Percentiles rank a stretch among this genome's conserved stretches.
These are phyloP conservation scores for Yasuhikotakia modesta DNA, from an alignment of 2,797 vertebrate species.

Conservation along the genomic window DNA sequence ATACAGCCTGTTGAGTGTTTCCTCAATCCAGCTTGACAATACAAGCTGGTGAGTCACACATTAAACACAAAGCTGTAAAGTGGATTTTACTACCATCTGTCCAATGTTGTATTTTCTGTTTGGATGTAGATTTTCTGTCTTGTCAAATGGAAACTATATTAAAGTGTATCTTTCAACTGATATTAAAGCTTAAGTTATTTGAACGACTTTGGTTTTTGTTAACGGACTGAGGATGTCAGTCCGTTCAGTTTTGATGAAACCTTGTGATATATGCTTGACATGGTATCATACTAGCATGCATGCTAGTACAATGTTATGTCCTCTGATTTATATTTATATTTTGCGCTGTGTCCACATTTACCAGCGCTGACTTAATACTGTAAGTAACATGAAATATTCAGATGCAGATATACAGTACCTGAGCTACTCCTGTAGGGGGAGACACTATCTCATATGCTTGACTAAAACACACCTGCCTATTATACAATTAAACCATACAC, in stretches of 20 bases:
- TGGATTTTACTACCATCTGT: background rate
- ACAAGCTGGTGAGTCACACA: slow-evolving; percentile 1
- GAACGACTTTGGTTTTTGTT: too few relatives aligned
- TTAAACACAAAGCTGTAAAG: background rate
- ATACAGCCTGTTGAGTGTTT: background rate
- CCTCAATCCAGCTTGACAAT: background rate
- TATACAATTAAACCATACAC: background rate
- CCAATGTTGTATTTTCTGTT: background rate
- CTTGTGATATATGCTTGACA: too few relatives aligned
- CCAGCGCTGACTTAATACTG: too few relatives aligned
- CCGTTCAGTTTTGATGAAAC: too few relatives aligned
- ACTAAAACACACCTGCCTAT: background rate
- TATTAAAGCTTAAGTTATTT: too few relatives aligned
- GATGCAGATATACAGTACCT: background rate
- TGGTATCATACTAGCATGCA: too few relatives aligned
- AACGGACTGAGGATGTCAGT: too few relatives aligned
- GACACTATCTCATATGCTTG: background rate
- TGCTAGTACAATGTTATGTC: too few relatives aligned
- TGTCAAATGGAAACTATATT: background rate
- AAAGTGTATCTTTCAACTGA: too few relatives aligned
- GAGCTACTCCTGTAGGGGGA: background rate
- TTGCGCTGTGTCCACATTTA: background rate
- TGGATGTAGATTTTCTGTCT: background rate
- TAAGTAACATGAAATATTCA: background rate
- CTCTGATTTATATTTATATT: too few relatives aligned